These are phyloP conservation scores for Chiridota heheva DNA, from an alignment of 35 echinoderm and acorn worm species.

Conservation along the genomic window DNA sequence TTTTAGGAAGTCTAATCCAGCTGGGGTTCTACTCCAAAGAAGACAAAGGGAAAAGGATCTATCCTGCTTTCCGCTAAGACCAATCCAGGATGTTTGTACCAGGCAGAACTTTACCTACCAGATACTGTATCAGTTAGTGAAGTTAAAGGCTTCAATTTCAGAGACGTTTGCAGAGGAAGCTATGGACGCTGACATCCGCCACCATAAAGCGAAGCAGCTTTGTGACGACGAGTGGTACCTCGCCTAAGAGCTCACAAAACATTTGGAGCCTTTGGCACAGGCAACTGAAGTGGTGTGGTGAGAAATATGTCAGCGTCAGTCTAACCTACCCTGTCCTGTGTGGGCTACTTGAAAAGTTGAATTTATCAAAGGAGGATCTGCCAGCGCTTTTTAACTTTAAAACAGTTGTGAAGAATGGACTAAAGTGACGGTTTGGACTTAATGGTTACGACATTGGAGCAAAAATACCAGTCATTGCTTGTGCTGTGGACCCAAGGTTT, in stretches of 20 bases:
- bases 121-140: no score
- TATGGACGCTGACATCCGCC: no score
- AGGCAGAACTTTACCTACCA: no score
- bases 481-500: constrained; percentile 6
- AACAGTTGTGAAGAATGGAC: background rate
- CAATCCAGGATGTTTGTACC: no score
- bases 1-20: no score
- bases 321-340: background rate
- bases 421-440: background rate
- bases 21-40: no score
- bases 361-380: background rate
- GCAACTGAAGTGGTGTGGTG: background rate
- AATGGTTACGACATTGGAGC: background rate
- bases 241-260: background rate
- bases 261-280: background rate
- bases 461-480: constrained; percentile 2
- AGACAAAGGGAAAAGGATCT: no score
- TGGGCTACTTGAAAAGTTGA: background rate
- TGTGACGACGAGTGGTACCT: background rate
- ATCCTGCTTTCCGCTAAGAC: no score
- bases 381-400: background rate
- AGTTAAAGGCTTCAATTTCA: no score
- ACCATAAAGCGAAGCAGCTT: no score
- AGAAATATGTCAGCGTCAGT: background rate
- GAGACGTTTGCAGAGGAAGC: no score